Conservation (phyloP, 2,888 invertebrate species). For the Sesamia inferens region DNA sequence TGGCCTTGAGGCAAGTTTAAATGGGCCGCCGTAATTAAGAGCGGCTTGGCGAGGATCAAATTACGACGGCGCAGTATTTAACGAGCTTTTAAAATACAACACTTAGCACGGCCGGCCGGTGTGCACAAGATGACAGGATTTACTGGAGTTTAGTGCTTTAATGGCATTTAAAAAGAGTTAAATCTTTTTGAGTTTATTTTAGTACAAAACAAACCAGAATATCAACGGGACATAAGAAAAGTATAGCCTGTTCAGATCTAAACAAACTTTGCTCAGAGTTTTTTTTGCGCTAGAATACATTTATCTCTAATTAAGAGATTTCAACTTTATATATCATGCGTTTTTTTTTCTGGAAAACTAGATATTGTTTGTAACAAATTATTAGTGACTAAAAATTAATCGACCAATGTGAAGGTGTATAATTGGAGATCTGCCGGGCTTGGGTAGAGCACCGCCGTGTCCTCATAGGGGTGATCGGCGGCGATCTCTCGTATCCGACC, state of each 20-base stretch:
- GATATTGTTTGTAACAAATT: neutral
- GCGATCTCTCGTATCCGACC: too few species aligned
- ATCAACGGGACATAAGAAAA: neutral
- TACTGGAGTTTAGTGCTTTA: neutral
- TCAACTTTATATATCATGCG: neutral
- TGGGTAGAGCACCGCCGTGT: too few species aligned
- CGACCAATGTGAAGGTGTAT: too few species aligned
- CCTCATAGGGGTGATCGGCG: too few species aligned
- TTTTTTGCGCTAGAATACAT: neutral
- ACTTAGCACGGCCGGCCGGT: slow-evolving; percentile 10
- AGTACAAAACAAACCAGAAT: neutral
- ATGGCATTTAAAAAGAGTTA: neutral
- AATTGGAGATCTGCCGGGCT: too few species aligned
- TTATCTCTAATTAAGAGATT: neutral
- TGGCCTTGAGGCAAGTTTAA: slow-evolving; percentile 54
- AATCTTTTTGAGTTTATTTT: neutral
- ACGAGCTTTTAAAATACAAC: slow-evolving; percentile 58
- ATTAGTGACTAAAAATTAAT: neutral
- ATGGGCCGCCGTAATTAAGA: slow-evolving; percentile 56
- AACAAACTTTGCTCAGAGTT: too few species aligned
- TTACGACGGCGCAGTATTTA: slow-evolving; percentile 49
- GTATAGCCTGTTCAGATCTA: neutral
- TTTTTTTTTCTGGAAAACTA: neutral
- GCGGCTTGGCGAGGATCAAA: slow-evolving; percentile 31
- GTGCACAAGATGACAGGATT: slow-evolving; percentile 4